These are phyloP conservation scores for Agrenia bidenticulata DNA, from an alignment of 2,888 invertebrate genomes.

Conservation along the genomic window DNA sequence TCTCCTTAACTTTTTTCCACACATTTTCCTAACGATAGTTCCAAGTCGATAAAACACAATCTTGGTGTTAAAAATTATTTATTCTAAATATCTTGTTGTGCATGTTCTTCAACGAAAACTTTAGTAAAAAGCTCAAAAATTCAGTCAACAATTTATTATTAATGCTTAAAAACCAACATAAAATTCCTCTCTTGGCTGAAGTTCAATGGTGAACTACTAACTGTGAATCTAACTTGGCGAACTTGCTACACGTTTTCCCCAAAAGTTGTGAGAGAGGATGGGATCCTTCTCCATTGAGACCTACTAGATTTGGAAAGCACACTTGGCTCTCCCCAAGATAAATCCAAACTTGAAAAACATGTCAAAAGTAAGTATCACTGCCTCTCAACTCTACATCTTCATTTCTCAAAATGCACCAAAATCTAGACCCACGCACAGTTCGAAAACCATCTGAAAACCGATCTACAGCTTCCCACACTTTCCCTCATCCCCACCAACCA, in stretches of 20 bases:
- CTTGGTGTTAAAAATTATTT: not conserved
- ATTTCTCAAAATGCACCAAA: not conserved
- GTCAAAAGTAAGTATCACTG: not conserved
- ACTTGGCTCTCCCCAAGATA: not conserved
- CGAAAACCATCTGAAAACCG: not conserved
- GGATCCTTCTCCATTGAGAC: too few species aligned
- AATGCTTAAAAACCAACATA: too few species aligned
- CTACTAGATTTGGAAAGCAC: too few species aligned
- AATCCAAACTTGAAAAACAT: not conserved
- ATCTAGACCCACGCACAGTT: not conserved
- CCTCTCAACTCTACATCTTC: not conserved
- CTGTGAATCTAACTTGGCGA: too few species aligned
- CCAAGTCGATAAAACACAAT: not conserved
- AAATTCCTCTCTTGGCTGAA: too few species aligned
- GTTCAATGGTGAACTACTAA: too few species aligned
- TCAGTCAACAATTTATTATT: too few species aligned
- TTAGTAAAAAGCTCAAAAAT: too few species aligned
- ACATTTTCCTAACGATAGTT: not conserved
- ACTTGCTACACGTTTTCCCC: too few species aligned
- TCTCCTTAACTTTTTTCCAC: not conserved
- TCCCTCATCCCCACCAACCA: not conserved
- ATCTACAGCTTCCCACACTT: not conserved
- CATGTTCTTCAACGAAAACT: too few species aligned
- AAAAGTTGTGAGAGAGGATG: too few species aligned
- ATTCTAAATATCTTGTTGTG: too few species aligned